Base-by-base conservation (phyloP, 2,113 vertebrate genomes). In the Micronisus gabar region DNA sequence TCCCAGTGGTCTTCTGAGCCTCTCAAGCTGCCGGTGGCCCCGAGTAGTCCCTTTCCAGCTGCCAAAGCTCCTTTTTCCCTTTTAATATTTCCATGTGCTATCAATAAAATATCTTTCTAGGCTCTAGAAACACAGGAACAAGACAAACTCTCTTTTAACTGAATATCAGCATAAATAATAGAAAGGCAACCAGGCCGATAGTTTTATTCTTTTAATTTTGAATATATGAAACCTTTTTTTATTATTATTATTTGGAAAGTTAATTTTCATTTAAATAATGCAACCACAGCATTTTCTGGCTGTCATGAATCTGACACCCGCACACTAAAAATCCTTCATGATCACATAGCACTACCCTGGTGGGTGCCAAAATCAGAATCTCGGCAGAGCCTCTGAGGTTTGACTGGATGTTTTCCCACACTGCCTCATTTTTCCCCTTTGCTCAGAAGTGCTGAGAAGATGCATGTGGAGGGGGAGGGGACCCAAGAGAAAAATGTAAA, bases 391-490 rank as follows among this genome's bases (percentile, higher is more conserved):
- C 52, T 81, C 93, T 85, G 81, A 86, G 94, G 80, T 89, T 86
- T 92, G 47, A 43, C 81, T 90, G 91, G 30, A 75, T 91, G 62
- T 73, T 93, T 96, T 95, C 81, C 84, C 71, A 87, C 87, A 65
- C 73, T 80, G 86, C 86, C 55, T 95, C 55, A 1, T 88, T 83
- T 75, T 62, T 15, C 72, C 75, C 65, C 61, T 47, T 58, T 62
- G 83, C 96, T 90, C 92, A 61, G 81, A 92, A 95, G 61, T 58
- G 81, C 84, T 72, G 84, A 52, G 66, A 91, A 86, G 91, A 93
- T 56, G 72, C 19, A 6, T 75, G 58, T 50, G 81, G 53, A 93
- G 91, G 93, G 86, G 95, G 91, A 96, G 73, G 89, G 89, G 67
- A 80, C 81, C 73, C 3, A 3, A 80, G 58, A 93, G 84, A 55